Conservation (phyloP, 2,113 vertebrate species). For the Fulica atra region DNA sequence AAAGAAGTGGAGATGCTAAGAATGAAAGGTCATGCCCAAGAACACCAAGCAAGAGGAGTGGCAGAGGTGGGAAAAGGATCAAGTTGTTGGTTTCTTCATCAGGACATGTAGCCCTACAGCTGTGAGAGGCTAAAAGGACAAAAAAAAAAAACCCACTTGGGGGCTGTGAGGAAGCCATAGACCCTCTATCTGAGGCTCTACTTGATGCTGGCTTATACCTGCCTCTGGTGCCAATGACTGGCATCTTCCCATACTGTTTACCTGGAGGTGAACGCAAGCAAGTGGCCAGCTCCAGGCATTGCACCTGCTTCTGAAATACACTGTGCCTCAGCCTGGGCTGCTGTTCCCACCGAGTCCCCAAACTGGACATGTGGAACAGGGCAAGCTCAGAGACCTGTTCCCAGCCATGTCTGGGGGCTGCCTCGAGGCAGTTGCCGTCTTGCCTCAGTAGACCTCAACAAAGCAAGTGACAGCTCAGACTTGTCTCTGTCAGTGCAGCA, state of each 20-base stretch:
- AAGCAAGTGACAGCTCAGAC: not conserved
- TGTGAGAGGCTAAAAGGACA: not conserved
- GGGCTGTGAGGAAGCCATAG: not conserved
- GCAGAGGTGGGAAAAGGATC: not conserved
- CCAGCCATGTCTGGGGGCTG: not conserved
- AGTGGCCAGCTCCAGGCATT: not conserved
- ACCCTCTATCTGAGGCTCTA: not conserved
- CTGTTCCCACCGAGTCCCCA: not conserved
- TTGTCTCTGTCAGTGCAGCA: not conserved
- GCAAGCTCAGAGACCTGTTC: not conserved
- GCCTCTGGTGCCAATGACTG: not conserved
- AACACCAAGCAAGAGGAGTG: not conserved
- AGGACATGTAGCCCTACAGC: not conserved
- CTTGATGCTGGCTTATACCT: not conserved
- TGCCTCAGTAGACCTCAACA: not conserved
- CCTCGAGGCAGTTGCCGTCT: not conserved
- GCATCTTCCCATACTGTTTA: not conserved
- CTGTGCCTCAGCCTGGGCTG: not conserved
- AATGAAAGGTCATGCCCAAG: not conserved
- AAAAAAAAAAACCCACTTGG: not conserved
- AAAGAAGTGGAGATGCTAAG: not conserved
- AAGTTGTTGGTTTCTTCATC: not conserved
- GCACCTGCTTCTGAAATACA: not conserved
- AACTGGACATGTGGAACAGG: fast-evolving
- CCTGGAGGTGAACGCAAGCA: not conserved